A percentile compares a stretch with the other conserved stretches of the same genome.
phyloP scores from a whole-genome alignment of 2,797 vertebrate species.

The Zenarchopterus dispar region DNA sequence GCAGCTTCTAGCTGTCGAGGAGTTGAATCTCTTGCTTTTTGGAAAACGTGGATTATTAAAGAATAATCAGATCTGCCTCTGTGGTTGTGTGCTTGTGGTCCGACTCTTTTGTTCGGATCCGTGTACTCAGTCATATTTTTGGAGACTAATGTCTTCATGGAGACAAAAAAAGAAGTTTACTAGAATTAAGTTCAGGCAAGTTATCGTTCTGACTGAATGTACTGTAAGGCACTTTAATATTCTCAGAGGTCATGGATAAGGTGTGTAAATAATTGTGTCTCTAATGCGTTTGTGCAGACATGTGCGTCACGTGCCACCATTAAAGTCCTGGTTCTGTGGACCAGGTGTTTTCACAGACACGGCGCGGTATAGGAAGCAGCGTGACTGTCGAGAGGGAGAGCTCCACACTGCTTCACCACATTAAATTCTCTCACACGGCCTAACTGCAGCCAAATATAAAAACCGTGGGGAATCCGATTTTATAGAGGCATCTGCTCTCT shows the following conservation, averaged over 20 bases:
- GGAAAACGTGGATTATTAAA: constrained; percentile 58
- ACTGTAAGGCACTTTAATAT: no score
- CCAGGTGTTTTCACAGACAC: constrained; percentile 65
- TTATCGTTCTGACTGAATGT: neutral
- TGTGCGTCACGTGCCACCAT: constrained; percentile 36
- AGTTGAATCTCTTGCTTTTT: constrained; percentile 33
- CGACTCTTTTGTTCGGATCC: neutral
- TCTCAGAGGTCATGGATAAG: neutral
- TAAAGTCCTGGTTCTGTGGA: constrained; percentile 46
- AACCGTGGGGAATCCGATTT: constrained; percentile 69
- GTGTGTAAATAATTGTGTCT: neutral
- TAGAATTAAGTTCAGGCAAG: neutral
- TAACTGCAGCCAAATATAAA: constrained; percentile 49
- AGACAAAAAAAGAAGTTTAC: neutral
- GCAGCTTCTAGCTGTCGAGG: constrained; percentile 22
- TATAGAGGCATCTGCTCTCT: constrained; percentile 72
- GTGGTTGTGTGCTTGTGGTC: neutral
- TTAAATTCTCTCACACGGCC: constrained; percentile 67
- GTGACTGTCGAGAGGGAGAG: constrained; percentile 42
- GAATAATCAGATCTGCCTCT: constrained; percentile 40
- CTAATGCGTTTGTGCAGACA: constrained; percentile 5
- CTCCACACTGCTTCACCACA: constrained; percentile 69
- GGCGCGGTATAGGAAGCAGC: constrained; percentile 41
- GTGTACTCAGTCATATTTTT: neutral
- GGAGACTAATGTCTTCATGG: neutral